Evolutionary conservation across 2,888 invertebrate genomes (phyloP).

Genomic region (Calliphora vomitoria): DNA sequence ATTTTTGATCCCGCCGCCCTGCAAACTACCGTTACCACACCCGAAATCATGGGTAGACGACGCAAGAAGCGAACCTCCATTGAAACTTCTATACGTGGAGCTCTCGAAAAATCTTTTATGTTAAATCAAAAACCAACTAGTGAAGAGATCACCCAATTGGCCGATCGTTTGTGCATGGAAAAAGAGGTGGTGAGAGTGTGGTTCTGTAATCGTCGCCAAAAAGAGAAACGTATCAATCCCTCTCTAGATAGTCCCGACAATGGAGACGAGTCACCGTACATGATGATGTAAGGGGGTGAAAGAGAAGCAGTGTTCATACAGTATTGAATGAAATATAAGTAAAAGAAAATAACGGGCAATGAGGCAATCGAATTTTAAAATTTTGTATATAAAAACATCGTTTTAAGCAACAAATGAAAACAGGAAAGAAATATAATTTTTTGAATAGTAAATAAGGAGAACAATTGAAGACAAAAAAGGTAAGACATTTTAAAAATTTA

Average conservation of each 20-base stretch:
- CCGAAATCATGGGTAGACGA: constrained; percentile 95
- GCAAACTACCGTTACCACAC: constrained; percentile 91
- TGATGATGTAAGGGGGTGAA: constrained; percentile 77
- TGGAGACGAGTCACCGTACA: constrained; percentile 82
- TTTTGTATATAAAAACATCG: constrained; percentile 12
- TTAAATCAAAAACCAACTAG: constrained; percentile 98
- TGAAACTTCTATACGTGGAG: constrained; percentile 97
- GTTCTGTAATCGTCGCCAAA: constrained; percentile 98
- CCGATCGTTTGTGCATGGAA: constrained; percentile 97
- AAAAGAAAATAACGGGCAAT: constrained; percentile 46
- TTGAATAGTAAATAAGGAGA: neutral
- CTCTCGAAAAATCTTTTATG: constrained; percentile 96
- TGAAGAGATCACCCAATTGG: constrained; percentile 96
- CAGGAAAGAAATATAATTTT: constrained; percentile 14
- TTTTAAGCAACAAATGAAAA: constrained; percentile 26
- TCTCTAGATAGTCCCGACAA: constrained; percentile 89
- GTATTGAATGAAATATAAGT: neutral
- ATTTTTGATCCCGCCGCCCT: constrained; percentile 85
- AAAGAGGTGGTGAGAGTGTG: constrained; percentile 97
- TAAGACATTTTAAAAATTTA: constrained; percentile 8
- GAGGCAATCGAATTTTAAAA: constrained; percentile 69
- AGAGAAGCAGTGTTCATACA: neutral
- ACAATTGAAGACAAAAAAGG: constrained; percentile 1
- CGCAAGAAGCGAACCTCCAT: constrained; percentile 98
- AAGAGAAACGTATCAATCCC: constrained; percentile 98